phyloP scores from a whole-genome alignment of 2,113 vertebrate genomes.

The Pterophyllum scalare region DNA sequence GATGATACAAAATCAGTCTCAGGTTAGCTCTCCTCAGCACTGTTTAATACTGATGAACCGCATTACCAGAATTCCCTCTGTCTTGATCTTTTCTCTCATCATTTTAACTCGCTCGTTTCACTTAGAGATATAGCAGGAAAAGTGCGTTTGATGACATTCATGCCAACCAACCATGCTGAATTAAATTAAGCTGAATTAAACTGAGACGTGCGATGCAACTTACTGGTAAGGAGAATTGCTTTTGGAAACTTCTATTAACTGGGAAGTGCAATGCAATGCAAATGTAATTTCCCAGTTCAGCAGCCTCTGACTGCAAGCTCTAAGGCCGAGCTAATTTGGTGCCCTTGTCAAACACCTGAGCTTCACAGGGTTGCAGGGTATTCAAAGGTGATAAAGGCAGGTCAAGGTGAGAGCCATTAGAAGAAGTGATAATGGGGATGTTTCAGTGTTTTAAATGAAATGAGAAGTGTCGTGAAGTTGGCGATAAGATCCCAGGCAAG shows the following conservation, averaged over 20 bases:
- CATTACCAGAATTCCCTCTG: neutral
- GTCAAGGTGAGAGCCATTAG: neutral
- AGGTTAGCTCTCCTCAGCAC: neutral
- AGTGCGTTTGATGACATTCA: slow-evolving; percentile 14
- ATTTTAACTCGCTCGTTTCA: neutral
- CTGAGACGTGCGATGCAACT: slow-evolving; percentile 16
- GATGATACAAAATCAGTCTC: slow-evolving; percentile 2
- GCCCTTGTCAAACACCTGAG: slow-evolving; percentile 62
- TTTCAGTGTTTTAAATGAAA: slow-evolving; percentile 28
- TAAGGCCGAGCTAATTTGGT: slow-evolving; percentile 72
- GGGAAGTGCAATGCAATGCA: slow-evolving; percentile 70
- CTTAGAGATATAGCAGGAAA: neutral
- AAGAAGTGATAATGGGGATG: slow-evolving; percentile 32
- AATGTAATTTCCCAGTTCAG: slow-evolving; percentile 82
- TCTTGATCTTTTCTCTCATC: slow-evolving; percentile 4
- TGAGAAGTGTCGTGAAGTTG: slow-evolving; percentile 27
- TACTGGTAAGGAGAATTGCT: slow-evolving; percentile 52
- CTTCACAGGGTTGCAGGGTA: slow-evolving; percentile 51
- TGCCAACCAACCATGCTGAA: slow-evolving; percentile 34
- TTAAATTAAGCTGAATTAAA: slow-evolving; percentile 42
- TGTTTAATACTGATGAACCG: neutral
- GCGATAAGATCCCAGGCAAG: slow-evolving; percentile 9
- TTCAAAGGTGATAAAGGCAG: slow-evolving; percentile 42
- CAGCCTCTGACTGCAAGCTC: slow-evolving; percentile 65
- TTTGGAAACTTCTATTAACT: slow-evolving; percentile 71